Evolutionary conservation across 2,888 invertebrate genomes (phyloP), one percentile per base, ranked within the genome.

Genomic region (Syritta pipiens): DNA sequence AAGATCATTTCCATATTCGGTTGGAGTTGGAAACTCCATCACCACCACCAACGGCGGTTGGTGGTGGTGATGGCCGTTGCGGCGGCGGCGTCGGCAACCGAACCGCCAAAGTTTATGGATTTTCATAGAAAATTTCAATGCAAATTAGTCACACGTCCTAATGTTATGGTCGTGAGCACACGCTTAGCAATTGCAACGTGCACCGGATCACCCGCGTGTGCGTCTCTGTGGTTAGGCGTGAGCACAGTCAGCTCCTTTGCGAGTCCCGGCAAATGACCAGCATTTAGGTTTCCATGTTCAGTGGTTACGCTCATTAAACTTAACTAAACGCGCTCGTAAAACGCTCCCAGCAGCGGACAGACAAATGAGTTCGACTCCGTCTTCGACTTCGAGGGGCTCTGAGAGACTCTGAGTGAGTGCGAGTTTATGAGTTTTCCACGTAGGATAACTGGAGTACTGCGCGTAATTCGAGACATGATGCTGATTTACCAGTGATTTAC

Each of bases 101-200:
- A n/a, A n/a, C n/a, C n/a, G n/a, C n/a, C n/a, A 42, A 69, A 53
- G 48, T 77, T 77, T 67, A 77, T 77, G 48, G 60, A 72, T 77
- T 77, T 71, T 59, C 63, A 72, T 48, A 32, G 51, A 77, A 77
- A n/a, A 72, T 60, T 65, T 20, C 53, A 22, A 59, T 42, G 72
- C 72, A 72, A 77, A 77, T 77, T 77, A 77, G 77, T 77, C 77
- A 77, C 77, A 77, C 72, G 53, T 59, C 55, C 71, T 77, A 72
- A 72, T 77, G 77, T 48, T 60, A 60, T 30, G 32, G 57, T 72
- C 72, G 71, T 77, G 71, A 72, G 65, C 20, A 30, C 46, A 28
- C 51, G 53, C 35, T 72, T 55, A 65, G 10, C 10, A 12, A 28
- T 7, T 35, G 37, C 37, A 37, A 12, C 14, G 20, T 28, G 24